phyloP scores from a whole-genome alignment of 2,888 invertebrate genomes.

The Stenotaenia linearis region DNA sequence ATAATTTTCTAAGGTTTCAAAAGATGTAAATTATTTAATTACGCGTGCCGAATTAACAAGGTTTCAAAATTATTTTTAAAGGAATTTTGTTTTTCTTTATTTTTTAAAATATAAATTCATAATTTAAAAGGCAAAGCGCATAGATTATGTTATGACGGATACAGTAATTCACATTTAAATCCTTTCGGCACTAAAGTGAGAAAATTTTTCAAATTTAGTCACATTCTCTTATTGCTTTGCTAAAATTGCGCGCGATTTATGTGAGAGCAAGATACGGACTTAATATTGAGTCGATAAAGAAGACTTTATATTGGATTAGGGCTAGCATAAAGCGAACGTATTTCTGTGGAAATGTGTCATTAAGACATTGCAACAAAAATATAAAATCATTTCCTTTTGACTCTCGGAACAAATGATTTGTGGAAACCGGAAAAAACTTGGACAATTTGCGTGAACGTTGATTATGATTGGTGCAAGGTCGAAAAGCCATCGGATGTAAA shows the following conservation, averaged over 20 bases:
- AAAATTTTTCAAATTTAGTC: neutral
- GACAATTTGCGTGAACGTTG: neutral
- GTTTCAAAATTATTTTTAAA: neutral
- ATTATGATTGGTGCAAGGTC: neutral
- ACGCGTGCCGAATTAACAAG: neutral
- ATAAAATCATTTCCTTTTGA: no score
- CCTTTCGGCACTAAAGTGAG: no score
- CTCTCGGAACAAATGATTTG: no score
- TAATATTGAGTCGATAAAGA: neutral
- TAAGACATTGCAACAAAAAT: no score
- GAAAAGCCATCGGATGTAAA: neutral
- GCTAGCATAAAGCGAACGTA: neutral
- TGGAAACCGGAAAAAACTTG: neutral
- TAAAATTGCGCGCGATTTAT: neutral
- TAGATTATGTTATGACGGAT: no score
- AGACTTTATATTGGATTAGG: neutral
- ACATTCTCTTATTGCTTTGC: neutral
- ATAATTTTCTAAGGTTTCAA: conserved; percentile 1
- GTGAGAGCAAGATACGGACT: neutral
- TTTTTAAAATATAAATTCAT: neutral
- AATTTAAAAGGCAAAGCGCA: no score
- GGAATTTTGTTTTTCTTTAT: neutral
- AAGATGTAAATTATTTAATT: neutral
- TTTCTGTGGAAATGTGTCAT: no score
- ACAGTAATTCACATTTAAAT: no score